Evolutionary conservation across 2,797 vertebrate species (phyloP), one percentile per base, ranked within the genome.

Genomic region (Sebastes vulpes): DNA sequence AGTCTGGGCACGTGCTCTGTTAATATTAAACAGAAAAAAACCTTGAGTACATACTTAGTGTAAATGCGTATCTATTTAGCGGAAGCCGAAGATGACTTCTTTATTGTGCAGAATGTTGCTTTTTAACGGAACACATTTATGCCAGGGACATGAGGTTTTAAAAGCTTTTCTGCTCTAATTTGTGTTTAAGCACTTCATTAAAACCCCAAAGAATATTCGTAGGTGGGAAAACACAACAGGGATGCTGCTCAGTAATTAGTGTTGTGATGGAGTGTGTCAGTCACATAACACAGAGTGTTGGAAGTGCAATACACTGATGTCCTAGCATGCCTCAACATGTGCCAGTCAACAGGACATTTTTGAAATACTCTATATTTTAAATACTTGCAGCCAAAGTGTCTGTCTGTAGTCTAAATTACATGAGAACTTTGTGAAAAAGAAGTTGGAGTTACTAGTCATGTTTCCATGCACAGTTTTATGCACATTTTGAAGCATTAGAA

Each of bases 211-310:
- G 58, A 85, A 70, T 57, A 58, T 84, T 76, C 16, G 31, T 61
- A 83, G 64, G 69, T 60, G 65, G 60, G n/a, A 71, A 74, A 82
- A 72, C 59, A 63, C 74, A 79, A 87, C 72, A 79, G 72, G 29
- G 76, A 75, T 68, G 75, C 79, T 83, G 77, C 66, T 77, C 48
- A 10, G 71, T 79, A 84, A 84, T 91, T 86, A 82, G 58, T 59
- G 32, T 42, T 35, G 52, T 76, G 68, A 79, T 74, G 67, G 42
- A 73, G 60, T 20, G 18, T 74, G 80, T 81, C 75, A 72, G 79
- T 77, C 75, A 73, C 65, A 60, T 14, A 50, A 38, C 50, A 28
- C 66, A 42, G 46, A 18, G 60, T 29, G 56, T 59, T 32, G 20
- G 14, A n/a, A 20, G 56, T 57, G 54, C n/a, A 9, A 26, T 2